A percentile compares a stretch with the other conserved stretches of the same genome.
Evolutionary conservation across 2,888 invertebrate genomes (phyloP).

Genomic region (Cantharis nigra): DNA sequence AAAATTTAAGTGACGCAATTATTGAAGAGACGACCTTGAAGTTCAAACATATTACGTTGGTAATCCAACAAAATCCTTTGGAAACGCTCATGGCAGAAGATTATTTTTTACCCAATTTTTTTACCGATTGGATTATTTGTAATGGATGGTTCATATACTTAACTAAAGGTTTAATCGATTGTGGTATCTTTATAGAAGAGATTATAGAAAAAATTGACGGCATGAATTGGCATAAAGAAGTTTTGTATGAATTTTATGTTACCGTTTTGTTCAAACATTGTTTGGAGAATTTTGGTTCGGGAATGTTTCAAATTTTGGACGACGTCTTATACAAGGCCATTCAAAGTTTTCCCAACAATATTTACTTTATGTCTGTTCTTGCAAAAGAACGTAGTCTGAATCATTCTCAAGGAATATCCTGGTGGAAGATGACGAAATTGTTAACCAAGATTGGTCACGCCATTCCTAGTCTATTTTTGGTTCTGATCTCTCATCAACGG

Average conservation of each 20-base stretch:
- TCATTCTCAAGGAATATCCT: constrained; percentile 54
- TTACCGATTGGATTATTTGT: constrained; percentile 60
- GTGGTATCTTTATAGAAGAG: constrained; percentile 50
- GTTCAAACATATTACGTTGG: constrained; percentile 47
- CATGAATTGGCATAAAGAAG: constrained; percentile 50
- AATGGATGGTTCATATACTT: constrained; percentile 60
- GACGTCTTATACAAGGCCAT: constrained; percentile 54
- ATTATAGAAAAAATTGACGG: constrained; percentile 42
- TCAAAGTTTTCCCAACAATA: constrained; percentile 63
- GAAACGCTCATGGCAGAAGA: constrained; percentile 40
- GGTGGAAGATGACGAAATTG: constrained; percentile 60
- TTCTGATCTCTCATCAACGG: constrained; percentile 54
- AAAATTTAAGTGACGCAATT: constrained; percentile 38
- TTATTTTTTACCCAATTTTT: constrained; percentile 58
- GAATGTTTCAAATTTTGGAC: constrained; percentile 53
- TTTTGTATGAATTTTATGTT: constrained; percentile 55
- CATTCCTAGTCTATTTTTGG: constrained; percentile 56
- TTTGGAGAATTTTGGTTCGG: constrained; percentile 45
- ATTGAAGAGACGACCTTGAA: constrained; percentile 45
- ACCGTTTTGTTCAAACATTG: constrained; percentile 51
- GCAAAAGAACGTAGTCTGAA: constrained; percentile 55
- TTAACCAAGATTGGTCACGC: constrained; percentile 55
- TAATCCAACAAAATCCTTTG: constrained; percentile 40
- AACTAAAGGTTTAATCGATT: constrained; percentile 48
- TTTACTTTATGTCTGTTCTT: constrained; percentile 59